These are phyloP conservation scores for Cosmia pyralina DNA, from an alignment of 2,888 invertebrate genomes.

Conservation along the genomic window DNA sequence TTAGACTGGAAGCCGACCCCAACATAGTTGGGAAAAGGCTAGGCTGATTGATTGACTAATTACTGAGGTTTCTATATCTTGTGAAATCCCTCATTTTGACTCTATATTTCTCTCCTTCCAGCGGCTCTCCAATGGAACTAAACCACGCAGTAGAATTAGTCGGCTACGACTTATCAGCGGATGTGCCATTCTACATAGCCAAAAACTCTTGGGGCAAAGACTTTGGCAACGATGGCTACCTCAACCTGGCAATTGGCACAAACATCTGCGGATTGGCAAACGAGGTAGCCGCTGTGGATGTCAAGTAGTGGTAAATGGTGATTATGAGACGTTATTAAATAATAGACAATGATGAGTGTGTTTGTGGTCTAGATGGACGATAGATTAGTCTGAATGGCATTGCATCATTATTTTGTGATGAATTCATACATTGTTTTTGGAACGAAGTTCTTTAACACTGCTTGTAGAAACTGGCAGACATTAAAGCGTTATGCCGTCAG, in stretches of 20 bases:
- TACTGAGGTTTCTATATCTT: no score
- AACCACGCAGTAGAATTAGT: constrained; percentile 96
- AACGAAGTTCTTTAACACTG: no score
- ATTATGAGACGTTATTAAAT: neutral
- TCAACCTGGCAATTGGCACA: constrained; percentile 93
- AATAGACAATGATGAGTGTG: neutral
- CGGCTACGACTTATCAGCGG: constrained; percentile 94
- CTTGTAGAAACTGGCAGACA: no score
- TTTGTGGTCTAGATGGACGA: neutral
- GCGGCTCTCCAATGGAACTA: constrained; percentile 88
- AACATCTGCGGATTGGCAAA: constrained; percentile 95
- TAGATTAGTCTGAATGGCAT: neutral
- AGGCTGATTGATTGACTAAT: no score
- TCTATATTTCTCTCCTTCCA: constrained; percentile 64
- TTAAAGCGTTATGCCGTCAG: no score
- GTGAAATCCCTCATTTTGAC: no score
- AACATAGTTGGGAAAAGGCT: no score
- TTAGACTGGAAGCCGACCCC: no score
- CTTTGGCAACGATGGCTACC: constrained; percentile 94
- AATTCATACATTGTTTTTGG: neutral
- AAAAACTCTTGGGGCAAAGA: constrained; percentile 96
- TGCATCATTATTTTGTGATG: neutral
- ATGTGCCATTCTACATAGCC: constrained; percentile 95
- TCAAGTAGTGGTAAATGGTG: constrained; percentile 65
- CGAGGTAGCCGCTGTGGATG: constrained; percentile 92